Evolutionary conservation across 2,113 vertebrate genomes (phyloP).

Genomic region (Psammodynastes pulverulentus): DNA sequence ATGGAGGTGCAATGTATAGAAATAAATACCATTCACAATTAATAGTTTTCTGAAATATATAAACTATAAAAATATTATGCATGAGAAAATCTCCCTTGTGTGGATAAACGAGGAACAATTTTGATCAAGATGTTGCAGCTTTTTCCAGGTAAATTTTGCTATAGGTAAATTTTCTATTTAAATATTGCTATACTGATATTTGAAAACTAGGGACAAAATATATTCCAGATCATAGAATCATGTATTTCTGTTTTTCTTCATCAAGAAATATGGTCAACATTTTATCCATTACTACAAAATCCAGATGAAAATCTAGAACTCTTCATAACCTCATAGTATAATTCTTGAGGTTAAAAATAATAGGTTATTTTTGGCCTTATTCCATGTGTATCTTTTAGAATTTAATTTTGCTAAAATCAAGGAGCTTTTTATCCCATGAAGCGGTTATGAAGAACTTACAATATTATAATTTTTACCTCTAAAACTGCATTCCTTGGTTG

Average conservation of each 20-base stretch:
- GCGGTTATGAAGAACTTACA: slow-evolving; percentile 15
- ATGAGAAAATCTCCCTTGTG: not conserved
- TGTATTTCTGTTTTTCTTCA: not conserved
- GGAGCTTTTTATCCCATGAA: slow-evolving; percentile 5
- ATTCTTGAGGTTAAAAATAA: not conserved
- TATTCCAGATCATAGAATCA: not conserved
- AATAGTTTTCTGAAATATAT: not conserved
- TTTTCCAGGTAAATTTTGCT: not conserved
- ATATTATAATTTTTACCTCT: slow-evolving; percentile 12
- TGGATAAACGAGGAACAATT: not conserved
- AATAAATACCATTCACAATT: not conserved
- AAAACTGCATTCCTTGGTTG: slow-evolving; percentile 13
- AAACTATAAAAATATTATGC: not conserved
- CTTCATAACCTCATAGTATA: not conserved
- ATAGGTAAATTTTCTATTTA: accelerated
- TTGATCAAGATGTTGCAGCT: not conserved
- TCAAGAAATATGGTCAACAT: not conserved
- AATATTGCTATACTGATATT: not conserved
- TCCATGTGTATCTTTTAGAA: slow-evolving; percentile 31
- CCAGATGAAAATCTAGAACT: slow-evolving; percentile 5
- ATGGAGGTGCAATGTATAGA: not conserved
- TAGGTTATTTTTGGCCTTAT: not conserved
- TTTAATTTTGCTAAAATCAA: slow-evolving; percentile 11
- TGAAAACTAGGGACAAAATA: not conserved
- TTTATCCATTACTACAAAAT: not conserved